Evolutionary conservation across 2,113 vertebrate genomes (phyloP), one percentile per base, ranked within the genome.

Genomic region (Myiagra hebetior): DNA sequence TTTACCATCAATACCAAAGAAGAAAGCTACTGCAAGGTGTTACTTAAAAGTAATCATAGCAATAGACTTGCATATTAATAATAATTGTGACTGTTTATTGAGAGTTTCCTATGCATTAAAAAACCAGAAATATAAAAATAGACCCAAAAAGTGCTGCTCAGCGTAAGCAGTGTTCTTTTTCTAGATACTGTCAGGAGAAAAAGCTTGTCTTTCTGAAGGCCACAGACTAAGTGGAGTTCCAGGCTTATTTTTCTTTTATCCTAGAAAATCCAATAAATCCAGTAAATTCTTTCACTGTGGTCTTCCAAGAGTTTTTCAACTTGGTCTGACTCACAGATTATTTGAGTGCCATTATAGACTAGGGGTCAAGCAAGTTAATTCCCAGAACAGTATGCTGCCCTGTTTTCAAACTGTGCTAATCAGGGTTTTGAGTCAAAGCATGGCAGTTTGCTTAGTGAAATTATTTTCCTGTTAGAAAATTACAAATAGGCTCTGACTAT

Each of bases 241-340:
- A 81, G 89, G 85, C 93, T 96, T 95, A 95, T 95, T 94, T 96
- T 96, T 85, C 87, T 96, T 95, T 97, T 93, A 97, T 96, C 94
- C 85, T 87, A 80, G 83, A 94, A 97, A 96, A 97, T 96, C 97
- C 90, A 89, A 84, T 97, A 97, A 97, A 96, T 87, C 96, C 95
- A 93, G 93, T 95, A 94, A 97, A 96, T 96, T 97, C 93, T 95
- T 97, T 96, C 93, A 94, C 92, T 95, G 93, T 94, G 93, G 93
- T 94, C 96, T 97, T 97, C 97, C 95, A 95, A 89, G 87, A 89
- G 97, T 95, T 95, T 96, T 97, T 97, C 90, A 88, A 49, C 89
- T 95, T 93, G 5, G 44, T 91, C 97, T 96, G 93, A 96, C 97
- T 96, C 86, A 7, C 91, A 97, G 96, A 94, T 97, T 93, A 97